Percentiles rank a stretch among this genome's conserved stretches.
phyloP scores from a whole-genome alignment of 2,888 invertebrate genomes.

The Torymus aiolomorphi region DNA sequence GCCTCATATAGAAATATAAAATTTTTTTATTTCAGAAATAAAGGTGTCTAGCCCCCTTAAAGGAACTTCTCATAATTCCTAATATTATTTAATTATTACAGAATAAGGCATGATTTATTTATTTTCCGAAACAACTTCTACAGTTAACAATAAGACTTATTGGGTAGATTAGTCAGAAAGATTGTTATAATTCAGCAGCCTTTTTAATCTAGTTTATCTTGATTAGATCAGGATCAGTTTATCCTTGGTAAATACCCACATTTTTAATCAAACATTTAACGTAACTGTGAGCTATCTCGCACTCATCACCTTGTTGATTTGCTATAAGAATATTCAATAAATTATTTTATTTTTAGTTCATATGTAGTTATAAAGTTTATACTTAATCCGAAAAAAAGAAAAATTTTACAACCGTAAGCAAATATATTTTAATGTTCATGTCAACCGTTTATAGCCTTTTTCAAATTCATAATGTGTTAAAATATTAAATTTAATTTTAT shows the following conservation, averaged over 20 bases:
- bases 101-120: too few relatives aligned
- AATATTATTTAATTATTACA: too few relatives aligned
- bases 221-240: neutral
- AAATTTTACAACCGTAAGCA: neutral
- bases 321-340: constrained; percentile 12
- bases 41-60: too few relatives aligned
- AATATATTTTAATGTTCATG: neutral
- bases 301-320: constrained; percentile 24
- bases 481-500: neutral
- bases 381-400: neutral
- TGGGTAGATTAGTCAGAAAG: too few relatives aligned
- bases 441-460: neutral
- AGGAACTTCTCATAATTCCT: too few relatives aligned
- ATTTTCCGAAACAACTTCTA: too few relatives aligned
- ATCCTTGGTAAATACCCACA: neutral
- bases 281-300: constrained; percentile 23
- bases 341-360: neutral
- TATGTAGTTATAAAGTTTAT: neutral
- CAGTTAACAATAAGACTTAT: too few relatives aligned
- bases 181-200: too few relatives aligned
- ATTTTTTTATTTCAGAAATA: too few relatives aligned
- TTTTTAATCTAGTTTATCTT: neutral
- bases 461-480: neutral
- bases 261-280: constrained; percentile 28
- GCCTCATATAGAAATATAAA: too few relatives aligned